Percentiles rank a stretch among this genome's conserved stretches.
Conservation (phyloP, 1,140 invertebrate species). For the Goniozus legneri region DNA sequence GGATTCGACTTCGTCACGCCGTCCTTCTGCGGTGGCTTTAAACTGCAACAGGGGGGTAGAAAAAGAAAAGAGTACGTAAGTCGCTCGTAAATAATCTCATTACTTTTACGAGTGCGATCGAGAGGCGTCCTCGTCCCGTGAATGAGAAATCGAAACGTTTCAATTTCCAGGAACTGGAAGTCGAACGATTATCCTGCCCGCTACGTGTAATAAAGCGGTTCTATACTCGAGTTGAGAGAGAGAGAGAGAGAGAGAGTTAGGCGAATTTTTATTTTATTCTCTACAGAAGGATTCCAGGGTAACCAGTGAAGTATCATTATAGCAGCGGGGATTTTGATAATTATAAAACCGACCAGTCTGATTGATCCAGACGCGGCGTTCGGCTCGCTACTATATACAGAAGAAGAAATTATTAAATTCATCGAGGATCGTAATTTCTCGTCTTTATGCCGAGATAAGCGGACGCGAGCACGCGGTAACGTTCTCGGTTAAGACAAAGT, state of each 20-base stretch:
- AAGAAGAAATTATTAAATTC: background rate
- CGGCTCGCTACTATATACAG: background rate
- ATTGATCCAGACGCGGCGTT: conserved; percentile 19
- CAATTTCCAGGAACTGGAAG: background rate
- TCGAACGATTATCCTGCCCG: background rate
- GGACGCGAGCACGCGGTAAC: too few relatives aligned
- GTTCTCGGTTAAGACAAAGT: conserved; percentile 13
- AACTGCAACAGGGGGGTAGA: conserved; percentile 62
- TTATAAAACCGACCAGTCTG: conserved; percentile 25
- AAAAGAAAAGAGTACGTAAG: background rate
- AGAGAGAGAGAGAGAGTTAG: conserved; percentile 4
- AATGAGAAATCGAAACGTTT: background rate
- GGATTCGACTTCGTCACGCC: conserved; percentile 98
- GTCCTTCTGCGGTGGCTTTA: conserved; percentile 93
- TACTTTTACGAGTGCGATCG: too few relatives aligned
- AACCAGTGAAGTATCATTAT: background rate
- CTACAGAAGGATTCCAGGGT: conserved; percentile 9
- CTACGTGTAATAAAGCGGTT: background rate
- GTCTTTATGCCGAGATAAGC: conserved; percentile 12
- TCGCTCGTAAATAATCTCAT: background rate
- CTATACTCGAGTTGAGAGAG: background rate
- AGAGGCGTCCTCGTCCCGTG: too few relatives aligned
- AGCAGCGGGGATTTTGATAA: conserved; percentile 22
- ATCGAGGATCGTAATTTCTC: conserved; percentile 19
- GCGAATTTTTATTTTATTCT: conserved; percentile 19